Evolutionary conservation across 2,113 vertebrate species (phyloP), one percentile per base, ranked within the genome.

Genomic region (Podilymbus podiceps): DNA sequence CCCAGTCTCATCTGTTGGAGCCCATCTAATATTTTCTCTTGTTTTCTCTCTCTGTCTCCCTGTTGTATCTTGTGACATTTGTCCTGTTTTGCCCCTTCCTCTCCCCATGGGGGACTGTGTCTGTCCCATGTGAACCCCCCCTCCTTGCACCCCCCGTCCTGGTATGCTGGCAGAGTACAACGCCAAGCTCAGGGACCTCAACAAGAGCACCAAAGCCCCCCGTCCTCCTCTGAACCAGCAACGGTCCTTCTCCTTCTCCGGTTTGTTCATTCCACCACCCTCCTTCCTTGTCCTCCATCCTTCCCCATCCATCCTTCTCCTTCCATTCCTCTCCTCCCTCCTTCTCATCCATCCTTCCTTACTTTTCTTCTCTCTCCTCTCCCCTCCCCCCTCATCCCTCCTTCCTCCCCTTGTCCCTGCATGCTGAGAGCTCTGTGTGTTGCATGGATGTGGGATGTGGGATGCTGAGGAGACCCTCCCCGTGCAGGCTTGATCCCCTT

Each of bases 161-260:
- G 96, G 75, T 85, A 92, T 15, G 91, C 97, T 97, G 90, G 93
- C 98, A 99, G 99, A 99, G 8, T 99, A 99, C 98, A 99, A 98
- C 38, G 99, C 99, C 97, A 99, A 98, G 89, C 98, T 99, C 98
- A 98, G 98, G 97, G 97, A 97, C 93, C 96, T 99, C 95, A 97
- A 96, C 97, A 98, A 98, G 86, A 98, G 97, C 92, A 97, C 97
- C 95, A 83, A 89, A 95, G 92, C 19, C 66, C 75, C 42, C 97
- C 97, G 96, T 89, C 96, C 96, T 96, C 97, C 98, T 98, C 94
- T 97, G 97, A 98, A 98, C 91, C 98, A 98, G 92, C 98, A 97
- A 67, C 98, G 98, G 56, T 99, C 98, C 97, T 98, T 98, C 96
- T 99, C 99, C 33, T 97, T 98, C 88, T 98, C 98, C n/a, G 99